Evolutionary conservation across 2,113 vertebrate species (phyloP), one percentile per base, ranked within the genome.

Genomic region (Cynocephalus volans): DNA sequence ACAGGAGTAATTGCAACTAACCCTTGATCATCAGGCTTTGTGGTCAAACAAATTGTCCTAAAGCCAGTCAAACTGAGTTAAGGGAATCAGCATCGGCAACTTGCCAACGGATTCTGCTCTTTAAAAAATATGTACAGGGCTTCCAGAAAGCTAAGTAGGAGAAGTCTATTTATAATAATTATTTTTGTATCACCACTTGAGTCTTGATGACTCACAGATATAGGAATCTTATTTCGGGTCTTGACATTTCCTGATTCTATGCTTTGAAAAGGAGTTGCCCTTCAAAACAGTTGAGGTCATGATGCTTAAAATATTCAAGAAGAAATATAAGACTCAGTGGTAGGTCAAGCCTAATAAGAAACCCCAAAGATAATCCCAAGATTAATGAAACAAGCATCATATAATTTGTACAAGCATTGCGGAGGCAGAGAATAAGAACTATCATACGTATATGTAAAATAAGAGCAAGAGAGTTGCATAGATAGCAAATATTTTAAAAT

Each of bases 301-400:
- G 23, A 77, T 73, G 19, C 21, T 95, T 41, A 93, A 95, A 87
- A 90, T 31, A 79, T 83, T 72, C 18, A 93, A n/a, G 56, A 70
- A 85, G 58, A 69, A 88, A 93, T 79, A 72, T 88, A 95, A 95
- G 10, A 96, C 10, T 62, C 24, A 96, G 0, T 50, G 9, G 28
- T 17, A 88, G 33, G 12, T 6, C 81, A 91, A 95, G 17, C 88
- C 9, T 14, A 77, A 26, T 24, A 60, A 88, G 50, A 94, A 87
- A 77, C 23, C 2, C 5, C 23, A 52, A 89, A 70, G 26, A 45
- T 31, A 92, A 77, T 33, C 50, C 81, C 10, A 58, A 93, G 14
- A 69, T 72, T 90, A 92, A 81, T 94, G 50, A 75, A 90, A 70
- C 17, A 84, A 88, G 21, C 6, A 65, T 69, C 13, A 56, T 41